Evolutionary conservation across 2,797 vertebrate species (phyloP), one percentile per base, ranked within the genome.

Genomic region (Sebastes cheni): DNA sequence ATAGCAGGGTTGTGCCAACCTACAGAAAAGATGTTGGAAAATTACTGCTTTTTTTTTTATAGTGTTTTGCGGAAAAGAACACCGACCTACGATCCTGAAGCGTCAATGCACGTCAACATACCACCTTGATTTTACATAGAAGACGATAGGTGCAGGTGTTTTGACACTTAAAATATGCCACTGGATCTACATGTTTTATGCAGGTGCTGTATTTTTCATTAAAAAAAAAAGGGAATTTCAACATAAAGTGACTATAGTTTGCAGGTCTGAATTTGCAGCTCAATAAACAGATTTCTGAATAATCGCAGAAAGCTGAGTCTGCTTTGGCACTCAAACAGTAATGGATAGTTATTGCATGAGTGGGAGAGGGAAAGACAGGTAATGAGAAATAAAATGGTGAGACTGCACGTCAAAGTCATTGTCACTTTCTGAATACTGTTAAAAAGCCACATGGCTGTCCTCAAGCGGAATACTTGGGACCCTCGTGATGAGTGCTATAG

Each of bases 391-490:
- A 77, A 58, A 27, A 8, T 12, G 27, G 36, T 18, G n/a, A 76
- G 66, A 67, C 30, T 59, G 30, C 56, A 39, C 18, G 23, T 56
- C 52, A 70, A n/a, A 50, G 42, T 75, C 68, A 56, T 72, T 72
- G 25, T 69, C 34, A 59, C 42, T 60, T 72, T 67, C 13, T 36
- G 29, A 78, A 67, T n/a, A 74, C 58, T 75, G 67, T 81, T 72
- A 69, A 74, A 72, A 73, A 61, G 71, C 66, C 64, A 79, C 62
- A 61, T n/a, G 42, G 25, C 58, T 58, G 30, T 76, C 68, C 80
- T 80, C 52, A 27, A 79, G 52, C 72, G 50, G 52, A 83, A 74
- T 20, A 65, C 34, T 80, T 79, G 7, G 4, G 4, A 72, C 62
- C 56, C 62, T 75, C 70, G 27, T 50, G 32, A 84, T 79, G 46